phyloP scores from a whole-genome alignment of 2,888 invertebrate genomes.

The Drosophila melanocephala region DNA sequence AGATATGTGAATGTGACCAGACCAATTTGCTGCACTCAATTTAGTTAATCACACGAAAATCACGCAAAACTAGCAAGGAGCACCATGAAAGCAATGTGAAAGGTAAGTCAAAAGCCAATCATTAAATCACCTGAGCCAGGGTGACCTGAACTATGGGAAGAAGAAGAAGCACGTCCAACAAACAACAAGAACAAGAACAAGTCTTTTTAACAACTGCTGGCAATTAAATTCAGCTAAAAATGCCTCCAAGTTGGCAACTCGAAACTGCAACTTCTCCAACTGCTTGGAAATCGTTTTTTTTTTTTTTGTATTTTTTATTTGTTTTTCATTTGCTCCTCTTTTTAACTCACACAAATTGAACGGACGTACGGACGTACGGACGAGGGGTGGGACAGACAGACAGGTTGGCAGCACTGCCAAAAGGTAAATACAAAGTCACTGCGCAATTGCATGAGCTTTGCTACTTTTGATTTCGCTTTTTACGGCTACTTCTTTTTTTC shows the following conservation, averaged over 20 bases:
- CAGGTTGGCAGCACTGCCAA: conserved; percentile 52
- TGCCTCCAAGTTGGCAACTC: conserved; percentile 34
- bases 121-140: conserved; percentile 26
- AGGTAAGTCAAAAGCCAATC: conserved; percentile 35
- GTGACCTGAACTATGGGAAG: background rate
- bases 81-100: background rate
- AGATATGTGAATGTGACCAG: conserved; percentile 2
- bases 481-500: conserved; percentile 15
- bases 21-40: conserved; percentile 37
- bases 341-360: conserved; percentile 18
- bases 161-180: background rate
- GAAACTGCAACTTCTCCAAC: conserved; percentile 34
- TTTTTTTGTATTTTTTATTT: background rate
- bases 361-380: conserved; percentile 7
- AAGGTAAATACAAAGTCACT: conserved; percentile 60
- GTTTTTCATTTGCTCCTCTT: too few species aligned
- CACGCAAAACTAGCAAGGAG: conserved; percentile 24
- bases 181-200: conserved; percentile 10
- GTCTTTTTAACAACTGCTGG: conserved; percentile 39
- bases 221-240: conserved; percentile 54
- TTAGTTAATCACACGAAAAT: conserved; percentile 31
- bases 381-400: background rate
- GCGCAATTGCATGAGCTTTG: conserved; percentile 49
- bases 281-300: conserved; percentile 1
- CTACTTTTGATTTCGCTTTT: conserved; percentile 55